These are phyloP conservation scores for Tragopan temminckii DNA, from an alignment of 2,797 vertebrate species.

Conservation along the genomic window DNA sequence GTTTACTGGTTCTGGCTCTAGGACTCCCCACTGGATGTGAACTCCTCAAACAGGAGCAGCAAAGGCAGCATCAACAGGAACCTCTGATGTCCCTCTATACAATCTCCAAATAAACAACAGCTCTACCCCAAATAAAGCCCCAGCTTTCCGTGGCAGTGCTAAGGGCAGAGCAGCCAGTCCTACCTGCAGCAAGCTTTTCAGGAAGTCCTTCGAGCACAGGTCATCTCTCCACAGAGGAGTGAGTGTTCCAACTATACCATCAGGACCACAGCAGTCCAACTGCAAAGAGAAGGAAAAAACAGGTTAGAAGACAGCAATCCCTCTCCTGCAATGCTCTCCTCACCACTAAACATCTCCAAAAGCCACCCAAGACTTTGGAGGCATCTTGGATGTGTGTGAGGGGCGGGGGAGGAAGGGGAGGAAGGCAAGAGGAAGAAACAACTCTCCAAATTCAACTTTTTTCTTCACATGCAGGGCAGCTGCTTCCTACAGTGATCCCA, in stretches of 20 bases:
- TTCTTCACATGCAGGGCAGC: neutral
- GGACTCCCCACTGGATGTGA: neutral
- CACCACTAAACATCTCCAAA: neutral
- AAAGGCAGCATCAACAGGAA: neutral
- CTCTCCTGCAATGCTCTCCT: neutral
- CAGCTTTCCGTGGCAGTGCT: neutral
- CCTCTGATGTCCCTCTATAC: neutral
- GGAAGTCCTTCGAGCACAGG: neutral
- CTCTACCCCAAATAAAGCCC: neutral
- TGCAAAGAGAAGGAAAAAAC: neutral
- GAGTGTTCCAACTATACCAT: fast-evolving
- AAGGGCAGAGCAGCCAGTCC: neutral
- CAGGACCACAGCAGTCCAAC: constrained; percentile 70
- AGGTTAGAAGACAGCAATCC: neutral
- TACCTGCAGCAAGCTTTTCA: neutral
- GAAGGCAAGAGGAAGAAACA: neutral
- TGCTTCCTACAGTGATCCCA: neutral
- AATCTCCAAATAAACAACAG: neutral
- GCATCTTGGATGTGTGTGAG: neutral
- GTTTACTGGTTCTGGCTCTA: neutral
- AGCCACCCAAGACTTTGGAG: neutral
- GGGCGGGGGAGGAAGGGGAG: neutral
- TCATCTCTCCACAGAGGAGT: neutral
- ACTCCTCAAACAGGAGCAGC: neutral
- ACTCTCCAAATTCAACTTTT: neutral